These are phyloP conservation scores for Epistrophella euchroma DNA, from an alignment of 2,888 invertebrate genomes.

Conservation along the genomic window DNA sequence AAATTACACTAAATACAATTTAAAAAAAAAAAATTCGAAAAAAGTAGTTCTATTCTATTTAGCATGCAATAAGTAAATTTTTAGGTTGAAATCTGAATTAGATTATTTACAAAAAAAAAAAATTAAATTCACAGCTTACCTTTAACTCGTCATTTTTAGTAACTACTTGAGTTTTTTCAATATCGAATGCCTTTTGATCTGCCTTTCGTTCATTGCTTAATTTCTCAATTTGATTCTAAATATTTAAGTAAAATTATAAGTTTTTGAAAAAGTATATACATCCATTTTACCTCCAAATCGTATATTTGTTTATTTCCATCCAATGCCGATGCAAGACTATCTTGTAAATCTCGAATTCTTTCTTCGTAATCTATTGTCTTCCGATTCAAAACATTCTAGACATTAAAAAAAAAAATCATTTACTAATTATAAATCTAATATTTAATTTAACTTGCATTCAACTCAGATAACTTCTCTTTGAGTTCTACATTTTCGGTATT, in stretches of 20 bases:
- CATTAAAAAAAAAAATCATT: background rate
- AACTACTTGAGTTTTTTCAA: constrained; percentile 11
- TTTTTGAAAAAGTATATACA: background rate
- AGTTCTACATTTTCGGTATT: background rate
- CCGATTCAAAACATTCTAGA: constrained; percentile 1
- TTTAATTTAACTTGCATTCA: constrained; percentile 5
- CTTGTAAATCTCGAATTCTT: constrained; percentile 18
- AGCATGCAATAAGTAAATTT: too few species aligned
- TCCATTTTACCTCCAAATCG: constrained; percentile 39
- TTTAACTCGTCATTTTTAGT: constrained; percentile 26
- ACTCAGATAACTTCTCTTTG: background rate
- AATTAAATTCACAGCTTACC: constrained; percentile 3
- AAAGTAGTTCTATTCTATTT: too few species aligned
- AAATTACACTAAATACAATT: too few species aligned
- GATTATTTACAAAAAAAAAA: too few species aligned
- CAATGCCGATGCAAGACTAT: background rate
- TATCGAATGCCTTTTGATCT: constrained; percentile 1
- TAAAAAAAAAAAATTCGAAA: too few species aligned
- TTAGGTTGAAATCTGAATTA: too few species aligned
- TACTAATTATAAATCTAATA: background rate
- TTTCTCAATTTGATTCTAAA: constrained; percentile 35
- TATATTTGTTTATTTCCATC: constrained; percentile 9
- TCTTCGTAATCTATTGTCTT: constrained; percentile 22
- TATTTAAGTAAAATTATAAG: background rate
- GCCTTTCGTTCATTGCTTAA: background rate